Percentiles rank a stretch among this genome's conserved stretches.
Conservation (phyloP, 2,113 vertebrate genomes). For the Procapra przewalskii region DNA sequence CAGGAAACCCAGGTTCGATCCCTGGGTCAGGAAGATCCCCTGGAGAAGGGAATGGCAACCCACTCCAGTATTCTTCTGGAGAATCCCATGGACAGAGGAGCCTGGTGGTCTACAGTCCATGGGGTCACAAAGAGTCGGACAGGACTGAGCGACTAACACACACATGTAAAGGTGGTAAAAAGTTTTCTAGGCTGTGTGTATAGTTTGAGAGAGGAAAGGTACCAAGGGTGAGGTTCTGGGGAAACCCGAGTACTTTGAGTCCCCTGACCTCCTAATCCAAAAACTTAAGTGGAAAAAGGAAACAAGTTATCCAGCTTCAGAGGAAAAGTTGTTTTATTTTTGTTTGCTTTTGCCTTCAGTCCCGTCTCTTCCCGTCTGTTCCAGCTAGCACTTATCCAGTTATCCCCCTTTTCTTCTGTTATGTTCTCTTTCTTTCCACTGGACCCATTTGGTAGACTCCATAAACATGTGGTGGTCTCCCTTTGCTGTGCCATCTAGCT, state of each 20-base stretch:
- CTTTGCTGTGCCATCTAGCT: neutral
- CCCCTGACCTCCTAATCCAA: neutral
- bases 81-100: neutral
- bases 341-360: constrained; percentile 10
- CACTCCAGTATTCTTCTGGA: neutral
- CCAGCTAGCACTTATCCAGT: neutral
- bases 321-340: constrained; percentile 19
- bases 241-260: neutral
- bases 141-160: rapidly evolving
- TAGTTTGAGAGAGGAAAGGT: neutral
- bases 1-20: neutral
- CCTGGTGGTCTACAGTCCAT: neutral
- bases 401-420: neutral
- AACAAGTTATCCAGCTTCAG: neutral
- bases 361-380: neutral
- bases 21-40: neutral
- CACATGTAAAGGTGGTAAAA: neutral
- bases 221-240: neutral
- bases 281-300: neutral
- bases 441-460: neutral
- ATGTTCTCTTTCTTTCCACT: neutral
- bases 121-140: neutral
- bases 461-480: neutral
- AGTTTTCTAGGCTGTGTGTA: neutral
- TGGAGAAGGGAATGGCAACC: neutral